phyloP scores from a whole-genome alignment of 2,888 invertebrate genomes.

The Dicyrtoma fusca region DNA sequence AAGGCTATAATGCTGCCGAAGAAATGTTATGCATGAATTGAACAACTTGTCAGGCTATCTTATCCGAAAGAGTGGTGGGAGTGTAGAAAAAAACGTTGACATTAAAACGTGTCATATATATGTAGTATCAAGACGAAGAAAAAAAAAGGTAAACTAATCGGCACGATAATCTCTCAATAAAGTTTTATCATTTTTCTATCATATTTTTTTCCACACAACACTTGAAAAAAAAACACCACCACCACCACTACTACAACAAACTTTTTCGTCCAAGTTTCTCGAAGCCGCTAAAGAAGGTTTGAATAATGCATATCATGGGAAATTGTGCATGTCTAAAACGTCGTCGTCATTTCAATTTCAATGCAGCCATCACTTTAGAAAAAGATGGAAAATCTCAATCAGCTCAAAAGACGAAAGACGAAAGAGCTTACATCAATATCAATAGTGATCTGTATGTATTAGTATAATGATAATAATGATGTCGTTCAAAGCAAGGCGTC shows the following conservation, averaged over 20 bases:
- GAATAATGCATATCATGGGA: conserved; percentile 26
- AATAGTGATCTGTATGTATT: no score
- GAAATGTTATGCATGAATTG: no score
- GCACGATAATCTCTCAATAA: conserved; percentile 36
- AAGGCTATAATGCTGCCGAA: no score
- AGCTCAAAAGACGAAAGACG: conserved; percentile 9
- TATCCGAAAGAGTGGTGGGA: background rate
- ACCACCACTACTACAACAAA: conserved; percentile 7
- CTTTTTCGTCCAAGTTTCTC: background rate
- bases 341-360: conserved; percentile 16
- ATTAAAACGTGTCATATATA: conserved; percentile 20
- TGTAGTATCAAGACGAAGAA: no score
- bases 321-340: conserved; percentile 38
- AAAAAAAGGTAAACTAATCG: conserved; percentile 17
- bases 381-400: conserved; percentile 12
- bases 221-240: conserved; percentile 8
- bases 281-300: conserved; percentile 18
- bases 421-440: background rate
- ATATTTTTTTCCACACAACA: conserved; percentile 20
- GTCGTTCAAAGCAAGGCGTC: no score
- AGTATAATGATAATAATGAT: no score
- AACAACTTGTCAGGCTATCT: no score
- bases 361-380: conserved; percentile 9
- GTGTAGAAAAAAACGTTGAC: background rate
- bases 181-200: conserved; percentile 36